phyloP scores from a whole-genome alignment of 2,888 invertebrate species.

The Ypsolopha sequella region DNA sequence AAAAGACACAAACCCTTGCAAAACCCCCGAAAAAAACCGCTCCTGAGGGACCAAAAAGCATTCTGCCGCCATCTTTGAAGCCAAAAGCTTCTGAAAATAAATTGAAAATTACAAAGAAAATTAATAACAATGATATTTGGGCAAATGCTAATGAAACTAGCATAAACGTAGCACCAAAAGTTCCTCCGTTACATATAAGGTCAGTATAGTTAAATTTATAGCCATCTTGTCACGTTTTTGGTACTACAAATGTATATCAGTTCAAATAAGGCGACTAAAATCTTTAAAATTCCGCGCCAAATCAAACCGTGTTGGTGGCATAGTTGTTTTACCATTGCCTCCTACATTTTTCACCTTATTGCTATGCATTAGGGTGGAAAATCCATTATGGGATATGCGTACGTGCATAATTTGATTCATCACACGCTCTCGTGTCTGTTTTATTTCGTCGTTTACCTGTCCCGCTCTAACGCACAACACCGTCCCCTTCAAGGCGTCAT shows the following conservation, averaged over 20 bases:
- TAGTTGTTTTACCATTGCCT: no score
- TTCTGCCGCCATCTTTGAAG: slow-evolving; percentile 48
- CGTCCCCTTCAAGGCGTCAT: background rate
- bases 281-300: slow-evolving; percentile 26
- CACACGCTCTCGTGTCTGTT: slow-evolving; percentile 10
- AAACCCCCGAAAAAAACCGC: background rate
- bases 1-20: slow-evolving; percentile 27
- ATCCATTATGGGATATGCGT: background rate
- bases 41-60: slow-evolving; percentile 13
- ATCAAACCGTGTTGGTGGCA: background rate
- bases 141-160: slow-evolving; percentile 30
- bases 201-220: background rate
- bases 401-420: slow-evolving; percentile 1
- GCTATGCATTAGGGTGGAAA: background rate
- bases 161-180: background rate
- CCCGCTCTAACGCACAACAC: slow-evolving; percentile 17
- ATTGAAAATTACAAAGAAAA: slow-evolving; percentile 44
- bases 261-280: slow-evolving; percentile 15
- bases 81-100: slow-evolving; percentile 34
- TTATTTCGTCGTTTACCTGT: slow-evolving; percentile 17
- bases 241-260: slow-evolving; percentile 14
- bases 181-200: background rate
- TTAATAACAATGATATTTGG: slow-evolving; percentile 62
- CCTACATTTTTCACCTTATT: background rate
- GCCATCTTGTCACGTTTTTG: background rate